phyloP scores from a whole-genome alignment of 1,140 invertebrate species.

The Drosophila azteca region DNA sequence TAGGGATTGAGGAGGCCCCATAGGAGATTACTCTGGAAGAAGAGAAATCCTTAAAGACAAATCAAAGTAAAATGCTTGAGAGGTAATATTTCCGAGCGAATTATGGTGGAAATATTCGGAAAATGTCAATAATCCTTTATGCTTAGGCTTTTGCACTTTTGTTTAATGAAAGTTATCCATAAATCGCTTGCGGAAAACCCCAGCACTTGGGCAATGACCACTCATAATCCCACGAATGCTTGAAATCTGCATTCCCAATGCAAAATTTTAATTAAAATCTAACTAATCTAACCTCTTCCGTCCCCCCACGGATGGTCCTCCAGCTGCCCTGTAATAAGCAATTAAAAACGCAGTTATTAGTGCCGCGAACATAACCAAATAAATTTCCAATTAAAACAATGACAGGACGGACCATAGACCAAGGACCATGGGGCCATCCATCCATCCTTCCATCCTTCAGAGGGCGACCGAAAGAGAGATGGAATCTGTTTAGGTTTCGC shows the following conservation, averaged over 20 bases:
- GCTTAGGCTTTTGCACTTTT: too few species aligned
- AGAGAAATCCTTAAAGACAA: not conserved
- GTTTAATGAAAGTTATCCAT: too few species aligned
- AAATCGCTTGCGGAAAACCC: too few species aligned
- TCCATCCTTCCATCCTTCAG: not conserved
- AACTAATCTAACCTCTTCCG: not conserved
- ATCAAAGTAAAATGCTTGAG: not conserved
- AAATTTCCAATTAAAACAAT: constrained; percentile 73
- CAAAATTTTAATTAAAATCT: constrained; percentile 49
- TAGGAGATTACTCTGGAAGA: not conserved
- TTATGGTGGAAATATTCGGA: too few species aligned
- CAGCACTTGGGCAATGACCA: not conserved
- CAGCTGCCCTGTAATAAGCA: constrained; percentile 49
- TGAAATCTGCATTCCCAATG: constrained; percentile 13
- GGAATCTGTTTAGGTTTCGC: constrained; percentile 36
- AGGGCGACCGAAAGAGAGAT: not conserved
- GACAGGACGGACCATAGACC: not conserved
- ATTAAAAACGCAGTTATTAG: constrained; percentile 69
- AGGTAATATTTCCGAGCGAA: too few species aligned
- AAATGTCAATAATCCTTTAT: too few species aligned
- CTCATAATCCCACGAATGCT: constrained; percentile 6
- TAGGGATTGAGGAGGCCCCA: too few species aligned
- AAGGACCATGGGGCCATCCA: too few species aligned
- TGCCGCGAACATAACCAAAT: constrained; percentile 56
- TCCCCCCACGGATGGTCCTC: not conserved